Evolutionary conservation across 30 jellyfish, hydroid and myxozoan genomes (phyloP).

Genomic region (Aurelia coerulea): DNA sequence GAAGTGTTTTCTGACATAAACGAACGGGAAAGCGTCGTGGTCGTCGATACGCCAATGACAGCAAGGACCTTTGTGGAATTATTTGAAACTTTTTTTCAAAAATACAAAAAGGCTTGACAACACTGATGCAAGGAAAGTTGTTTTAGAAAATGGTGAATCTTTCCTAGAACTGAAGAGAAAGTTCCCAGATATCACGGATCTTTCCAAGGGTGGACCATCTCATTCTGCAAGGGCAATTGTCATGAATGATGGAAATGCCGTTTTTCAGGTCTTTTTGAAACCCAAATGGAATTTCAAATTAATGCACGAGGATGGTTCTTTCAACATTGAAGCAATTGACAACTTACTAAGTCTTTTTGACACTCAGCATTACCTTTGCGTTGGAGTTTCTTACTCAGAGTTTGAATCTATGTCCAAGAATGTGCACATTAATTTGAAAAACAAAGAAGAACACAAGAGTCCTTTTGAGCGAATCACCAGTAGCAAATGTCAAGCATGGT

Average conservation of each 20-base stretch:
- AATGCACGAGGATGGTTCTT: not conserved
- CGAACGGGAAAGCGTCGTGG: slow-evolving; percentile 9
- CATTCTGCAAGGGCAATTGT: slow-evolving; percentile 23
- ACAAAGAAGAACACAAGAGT: slow-evolving; percentile 8
- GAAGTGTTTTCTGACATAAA: slow-evolving; percentile 22
- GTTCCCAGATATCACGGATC: slow-evolving; percentile 13
- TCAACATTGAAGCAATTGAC: not conserved
- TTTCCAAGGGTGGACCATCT: slow-evolving; percentile 9
- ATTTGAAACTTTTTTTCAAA: slow-evolving; percentile 10
- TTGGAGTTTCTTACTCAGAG: not conserved
- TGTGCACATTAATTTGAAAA: slow-evolving; percentile 21
- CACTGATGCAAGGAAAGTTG: not conserved
- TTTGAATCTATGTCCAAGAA: not conserved
- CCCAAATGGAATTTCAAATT: slow-evolving; percentile 18
- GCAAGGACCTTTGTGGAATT: slow-evolving; percentile 17
- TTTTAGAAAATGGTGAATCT: slow-evolving; percentile 24
- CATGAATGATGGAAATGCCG: slow-evolving; percentile 7
- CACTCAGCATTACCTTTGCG: slow-evolving; percentile 12
- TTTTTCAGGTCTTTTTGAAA: slow-evolving; percentile 18
- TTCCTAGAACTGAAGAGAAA: slow-evolving; percentile 19
- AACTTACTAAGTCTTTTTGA: slow-evolving; percentile 8
- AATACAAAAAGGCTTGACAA: slow-evolving; percentile 19
- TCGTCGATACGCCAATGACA: slow-evolving; percentile 8
- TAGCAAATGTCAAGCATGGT: slow-evolving; percentile 34
- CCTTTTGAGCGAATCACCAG: slow-evolving; percentile 33